These are phyloP conservation scores for Nasonia giraulti DNA, from an alignment of 1,140 invertebrate species.

Conservation along the genomic window DNA sequence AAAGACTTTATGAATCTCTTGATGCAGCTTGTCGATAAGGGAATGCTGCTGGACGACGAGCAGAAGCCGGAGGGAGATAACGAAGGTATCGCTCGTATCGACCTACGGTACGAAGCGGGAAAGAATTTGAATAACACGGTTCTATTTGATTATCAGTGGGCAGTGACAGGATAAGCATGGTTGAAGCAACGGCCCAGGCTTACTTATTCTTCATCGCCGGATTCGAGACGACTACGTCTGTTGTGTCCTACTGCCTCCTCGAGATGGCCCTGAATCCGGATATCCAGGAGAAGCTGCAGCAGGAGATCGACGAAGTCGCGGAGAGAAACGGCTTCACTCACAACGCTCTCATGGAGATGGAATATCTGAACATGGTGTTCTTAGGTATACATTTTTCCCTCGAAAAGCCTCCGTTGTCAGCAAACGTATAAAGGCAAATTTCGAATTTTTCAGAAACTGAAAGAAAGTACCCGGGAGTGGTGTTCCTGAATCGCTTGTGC, in stretches of 20 bases:
- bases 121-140: no score
- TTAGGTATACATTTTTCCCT: background rate
- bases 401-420: no score
- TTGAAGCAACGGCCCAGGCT: constrained; percentile 57
- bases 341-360: constrained; percentile 3
- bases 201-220: constrained; percentile 64
- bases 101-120: no score
- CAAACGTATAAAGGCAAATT: no score
- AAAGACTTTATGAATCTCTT: constrained; percentile 70
- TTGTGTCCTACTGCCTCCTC: constrained; percentile 64
- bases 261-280: constrained; percentile 61
- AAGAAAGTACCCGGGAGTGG: constrained; percentile 18
- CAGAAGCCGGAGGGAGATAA: constrained; percentile 53
- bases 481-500: constrained; percentile 26
- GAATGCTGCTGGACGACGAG: constrained; percentile 57
- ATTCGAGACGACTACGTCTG: constrained; percentile 67
- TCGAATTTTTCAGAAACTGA: constrained; percentile 29
- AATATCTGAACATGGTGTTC: constrained; percentile 46
- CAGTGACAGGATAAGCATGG: constrained; percentile 43
- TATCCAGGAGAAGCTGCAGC: constrained; percentile 64
- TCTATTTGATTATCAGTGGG: background rate
- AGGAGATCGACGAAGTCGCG: constrained; percentile 59
- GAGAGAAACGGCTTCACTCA: constrained; percentile 26
- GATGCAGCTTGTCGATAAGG: constrained; percentile 61
- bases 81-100: constrained; percentile 55